phyloP scores from a whole-genome alignment of 2,888 invertebrate species.

The Augiades crinisus region DNA sequence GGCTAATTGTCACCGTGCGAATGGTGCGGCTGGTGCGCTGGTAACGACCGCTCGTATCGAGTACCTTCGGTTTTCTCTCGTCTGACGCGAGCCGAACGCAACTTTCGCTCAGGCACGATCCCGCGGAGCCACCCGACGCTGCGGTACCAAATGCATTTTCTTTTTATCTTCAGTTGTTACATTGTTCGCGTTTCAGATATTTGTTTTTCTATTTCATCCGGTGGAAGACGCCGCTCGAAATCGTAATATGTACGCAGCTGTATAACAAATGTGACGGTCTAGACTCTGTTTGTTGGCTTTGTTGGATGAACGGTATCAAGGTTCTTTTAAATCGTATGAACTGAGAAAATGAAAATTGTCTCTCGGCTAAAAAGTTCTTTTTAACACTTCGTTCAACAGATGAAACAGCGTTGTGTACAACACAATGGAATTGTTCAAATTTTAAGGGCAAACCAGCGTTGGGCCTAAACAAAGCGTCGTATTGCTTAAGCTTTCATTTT shows the following conservation, averaged over 20 bases:
- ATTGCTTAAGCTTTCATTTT: no score
- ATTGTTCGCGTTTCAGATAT: slow-evolving; percentile 40
- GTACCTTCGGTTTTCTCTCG: slow-evolving; percentile 44
- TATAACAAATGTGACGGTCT: slow-evolving; percentile 7
- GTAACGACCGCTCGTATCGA: slow-evolving; percentile 48
- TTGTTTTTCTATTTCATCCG: slow-evolving; percentile 34
- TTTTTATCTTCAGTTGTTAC: slow-evolving; percentile 41
- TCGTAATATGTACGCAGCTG: slow-evolving; percentile 20
- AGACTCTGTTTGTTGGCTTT: slow-evolving; percentile 10
- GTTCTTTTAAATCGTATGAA: slow-evolving; percentile 7
- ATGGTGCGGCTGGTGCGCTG: slow-evolving; percentile 54
- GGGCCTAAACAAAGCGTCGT: no score
- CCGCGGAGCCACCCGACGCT: slow-evolving; percentile 47
- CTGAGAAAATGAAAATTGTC: slow-evolving; percentile 16
- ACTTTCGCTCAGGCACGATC: slow-evolving; percentile 70
- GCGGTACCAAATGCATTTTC: slow-evolving; percentile 37
- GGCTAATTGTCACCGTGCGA: slow-evolving; percentile 62
- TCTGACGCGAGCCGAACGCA: slow-evolving; percentile 66
- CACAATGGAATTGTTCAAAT: not conserved
- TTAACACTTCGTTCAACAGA: slow-evolving; percentile 14
- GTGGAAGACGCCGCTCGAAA: slow-evolving; percentile 32
- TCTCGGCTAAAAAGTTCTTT: slow-evolving; percentile 5
- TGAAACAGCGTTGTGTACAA: not conserved
- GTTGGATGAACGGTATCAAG: slow-evolving; percentile 7
- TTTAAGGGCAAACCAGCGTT: no score